Base-by-base conservation (phyloP, 2,888 invertebrate genomes). In the Hydrotaea cyrtoneurina region DNA sequence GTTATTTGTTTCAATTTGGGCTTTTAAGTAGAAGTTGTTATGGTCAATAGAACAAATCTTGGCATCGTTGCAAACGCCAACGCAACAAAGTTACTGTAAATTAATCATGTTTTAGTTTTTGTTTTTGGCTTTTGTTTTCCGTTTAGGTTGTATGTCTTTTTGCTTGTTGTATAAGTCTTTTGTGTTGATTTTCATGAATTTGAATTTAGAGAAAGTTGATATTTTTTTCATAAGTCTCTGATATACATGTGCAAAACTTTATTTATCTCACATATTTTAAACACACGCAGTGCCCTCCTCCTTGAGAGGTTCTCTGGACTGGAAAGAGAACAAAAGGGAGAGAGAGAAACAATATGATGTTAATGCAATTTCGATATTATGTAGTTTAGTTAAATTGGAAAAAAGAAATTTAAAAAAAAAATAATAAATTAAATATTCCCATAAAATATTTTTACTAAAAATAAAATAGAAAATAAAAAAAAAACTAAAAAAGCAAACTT, bases 271-370 rank as follows among this genome's bases (percentile, higher is more conserved):
- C 23, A 19, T 57, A 64, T 21, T 55, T 82, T 94, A 96, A 94
- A 96, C 96, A 93, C 95, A 96, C 91, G 96, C 96, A 93, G 95
- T 95, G 92, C 96, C 95, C 90, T 95, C 95, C 92, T 95, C 95
- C 89, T 95, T 96, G 92, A 97, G 94, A 87, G 97, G 97, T 93
- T 96, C 95, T 93, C 96, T 95, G 90, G 96, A 96, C 96, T 97
- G 94, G 15, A 94, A 91, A 89, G 88, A 90, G 89, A 87, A n/a
- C n/a, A 87, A 79, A 89, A 86, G 77, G 77, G 0, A 64, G 19
- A 75, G 69, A 80, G 5, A 43, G 13, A 69, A 66, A 78, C 0
- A 39, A 62, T 39, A n/a, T 13, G 74, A 69, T 57, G 77, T 74
- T 80, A 83, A 76, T 82, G 2, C 3, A 76, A 46, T 57, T 23